Percentiles rank a stretch among this genome's conserved stretches.
Conservation (phyloP, 2,797 vertebrate species). For the Dipus sagitta region DNA sequence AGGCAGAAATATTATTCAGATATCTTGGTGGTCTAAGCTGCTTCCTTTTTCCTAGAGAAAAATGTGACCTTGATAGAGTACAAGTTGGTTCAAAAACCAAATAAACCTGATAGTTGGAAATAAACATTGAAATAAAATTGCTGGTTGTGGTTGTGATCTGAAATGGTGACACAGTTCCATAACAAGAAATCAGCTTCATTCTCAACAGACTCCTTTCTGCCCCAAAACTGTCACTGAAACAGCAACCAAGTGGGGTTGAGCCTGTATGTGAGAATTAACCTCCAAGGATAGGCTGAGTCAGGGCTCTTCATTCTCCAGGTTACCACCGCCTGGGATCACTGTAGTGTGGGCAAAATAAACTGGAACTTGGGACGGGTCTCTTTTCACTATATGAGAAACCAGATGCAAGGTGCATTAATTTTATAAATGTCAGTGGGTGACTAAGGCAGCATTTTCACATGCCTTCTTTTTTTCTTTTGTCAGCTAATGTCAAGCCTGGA, state of each 20-base stretch:
- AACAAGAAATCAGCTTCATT: not conserved
- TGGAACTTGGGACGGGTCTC: not conserved
- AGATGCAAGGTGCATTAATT: not conserved
- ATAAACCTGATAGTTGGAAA: not conserved
- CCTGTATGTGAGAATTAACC: fast-evolving
- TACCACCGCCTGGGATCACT: conserved; percentile 20
- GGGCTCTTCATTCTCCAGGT: not conserved
- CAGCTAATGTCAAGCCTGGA: not conserved
- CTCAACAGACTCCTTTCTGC: not conserved
- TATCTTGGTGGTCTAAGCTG: not conserved
- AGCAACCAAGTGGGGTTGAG: not conserved
- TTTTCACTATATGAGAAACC: not conserved
- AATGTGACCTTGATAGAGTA: not conserved
- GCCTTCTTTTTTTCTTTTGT: not conserved
- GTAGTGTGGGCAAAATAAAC: not conserved
- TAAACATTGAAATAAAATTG: not conserved
- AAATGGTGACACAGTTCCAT: not conserved
- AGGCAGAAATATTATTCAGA: not conserved
- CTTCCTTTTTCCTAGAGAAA: not conserved
- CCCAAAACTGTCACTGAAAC: not conserved
- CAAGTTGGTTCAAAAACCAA: not conserved
- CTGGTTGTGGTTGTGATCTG: not conserved
- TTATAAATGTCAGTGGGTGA: not conserved
- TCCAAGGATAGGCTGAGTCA: not conserved
- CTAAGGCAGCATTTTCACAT: not conserved